phyloP scores from a whole-genome alignment of 2,888 invertebrate genomes.

The Clunio marinus region DNA sequence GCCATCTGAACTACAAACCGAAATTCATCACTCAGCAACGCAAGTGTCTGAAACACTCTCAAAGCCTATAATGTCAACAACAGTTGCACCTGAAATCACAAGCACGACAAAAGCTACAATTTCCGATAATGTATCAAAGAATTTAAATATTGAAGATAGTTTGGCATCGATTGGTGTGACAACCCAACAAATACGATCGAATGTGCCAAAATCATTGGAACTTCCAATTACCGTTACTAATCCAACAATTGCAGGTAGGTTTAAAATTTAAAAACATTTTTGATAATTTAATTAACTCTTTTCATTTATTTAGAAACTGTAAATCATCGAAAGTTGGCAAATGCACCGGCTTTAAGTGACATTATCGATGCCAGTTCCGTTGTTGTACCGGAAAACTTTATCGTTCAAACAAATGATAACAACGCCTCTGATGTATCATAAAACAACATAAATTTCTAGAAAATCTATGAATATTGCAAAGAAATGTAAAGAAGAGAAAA shows the following conservation, averaged over 20 bases:
- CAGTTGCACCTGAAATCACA: constrained; percentile 63
- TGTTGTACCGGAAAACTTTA: background rate
- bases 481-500: background rate
- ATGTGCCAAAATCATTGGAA: constrained; percentile 66
- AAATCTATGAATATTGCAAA: background rate
- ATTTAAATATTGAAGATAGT: constrained; percentile 54
- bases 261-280: background rate
- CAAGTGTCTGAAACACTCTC: constrained; percentile 72
- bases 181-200: constrained; percentile 47
- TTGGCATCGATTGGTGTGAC: constrained; percentile 59
- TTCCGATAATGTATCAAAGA: constrained; percentile 46
- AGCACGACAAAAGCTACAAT: constrained; percentile 48
- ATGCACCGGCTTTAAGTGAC: background rate
- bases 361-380: background rate
- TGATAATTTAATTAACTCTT: background rate
- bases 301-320: constrained; percentile 17
- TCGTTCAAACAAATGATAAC: constrained; percentile 22
- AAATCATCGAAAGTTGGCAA: constrained; percentile 30
- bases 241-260: constrained; percentile 60
- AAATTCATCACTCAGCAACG: constrained; percentile 42
- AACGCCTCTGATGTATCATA: no score
- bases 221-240: constrained; percentile 73
- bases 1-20: background rate
- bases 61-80: constrained; percentile 70
- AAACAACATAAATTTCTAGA: constrained; percentile 2